Percentiles rank a stretch among this genome's conserved stretches.
Evolutionary conservation across 2,797 vertebrate genomes (phyloP).

Genomic region (Chlorospingus flavigularis): DNA sequence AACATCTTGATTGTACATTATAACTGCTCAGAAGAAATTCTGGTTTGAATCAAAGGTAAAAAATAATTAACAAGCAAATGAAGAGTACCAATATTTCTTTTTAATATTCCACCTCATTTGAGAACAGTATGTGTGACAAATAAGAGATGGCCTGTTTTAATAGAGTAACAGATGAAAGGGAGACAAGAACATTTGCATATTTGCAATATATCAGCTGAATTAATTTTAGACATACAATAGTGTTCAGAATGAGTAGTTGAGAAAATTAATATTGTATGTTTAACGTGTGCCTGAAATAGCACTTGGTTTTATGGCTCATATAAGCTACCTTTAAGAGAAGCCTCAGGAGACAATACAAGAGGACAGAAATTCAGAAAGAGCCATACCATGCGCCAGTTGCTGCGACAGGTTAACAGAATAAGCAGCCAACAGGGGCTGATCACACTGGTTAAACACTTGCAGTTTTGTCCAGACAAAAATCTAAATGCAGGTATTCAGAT

Average conservation of each 20-base stretch:
- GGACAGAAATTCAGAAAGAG: not conserved
- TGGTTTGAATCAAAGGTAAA: not conserved
- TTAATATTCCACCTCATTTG: not conserved
- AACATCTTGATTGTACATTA: not conserved
- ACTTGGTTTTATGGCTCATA: not conserved
- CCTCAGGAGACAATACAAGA: not conserved
- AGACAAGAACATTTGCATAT: not conserved
- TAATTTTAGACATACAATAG: not conserved
- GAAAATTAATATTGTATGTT: not conserved
- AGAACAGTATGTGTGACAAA: not conserved
- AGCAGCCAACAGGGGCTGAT: not conserved
- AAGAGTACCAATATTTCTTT: not conserved
- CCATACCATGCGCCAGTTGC: not conserved
- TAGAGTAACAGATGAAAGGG: not conserved
- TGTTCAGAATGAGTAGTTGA: not conserved
- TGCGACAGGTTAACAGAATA: rapidly evolving
- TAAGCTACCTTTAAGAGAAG: not conserved
- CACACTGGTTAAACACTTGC: not conserved
- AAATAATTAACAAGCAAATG: not conserved
- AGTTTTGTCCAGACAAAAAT: not conserved
- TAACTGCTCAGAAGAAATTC: not conserved
- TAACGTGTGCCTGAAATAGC: not conserved
- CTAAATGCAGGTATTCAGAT: not conserved
- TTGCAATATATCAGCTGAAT: not conserved
- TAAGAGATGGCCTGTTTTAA: not conserved